Evolutionary conservation across 2,113 vertebrate genomes (phyloP).

Genomic region (Arenaria interpres): DNA sequence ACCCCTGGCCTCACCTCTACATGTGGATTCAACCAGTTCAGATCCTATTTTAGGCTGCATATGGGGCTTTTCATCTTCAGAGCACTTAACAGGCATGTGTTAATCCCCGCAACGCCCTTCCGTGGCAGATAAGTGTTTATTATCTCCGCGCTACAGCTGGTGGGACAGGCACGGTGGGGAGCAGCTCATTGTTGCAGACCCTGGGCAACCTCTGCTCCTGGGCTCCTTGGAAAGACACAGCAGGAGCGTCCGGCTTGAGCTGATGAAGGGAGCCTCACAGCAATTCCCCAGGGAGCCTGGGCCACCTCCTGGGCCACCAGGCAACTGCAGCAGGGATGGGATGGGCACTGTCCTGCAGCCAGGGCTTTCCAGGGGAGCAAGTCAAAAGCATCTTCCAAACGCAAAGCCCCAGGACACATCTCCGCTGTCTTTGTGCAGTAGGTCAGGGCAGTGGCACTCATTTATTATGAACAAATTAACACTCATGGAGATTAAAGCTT

Average conservation of each 20-base stretch:
- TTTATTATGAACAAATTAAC: constrained; percentile 39
- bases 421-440: background rate
- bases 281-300: background rate
- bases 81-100: constrained; percentile 25
- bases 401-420: background rate
- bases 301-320: background rate
- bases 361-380: background rate
- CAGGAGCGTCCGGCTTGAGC: rapidly evolving
- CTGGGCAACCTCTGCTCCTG: background rate
- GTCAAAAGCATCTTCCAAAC: background rate
- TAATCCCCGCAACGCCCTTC: constrained; percentile 26
- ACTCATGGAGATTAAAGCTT: background rate
- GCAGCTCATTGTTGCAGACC: background rate
- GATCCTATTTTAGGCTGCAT: constrained; percentile 43
- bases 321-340: background rate
- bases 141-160: constrained; percentile 34
- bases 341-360: background rate
- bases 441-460: rapidly evolving
- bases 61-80: constrained; percentile 41
- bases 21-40: constrained; percentile 50
- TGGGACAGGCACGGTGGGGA: background rate
- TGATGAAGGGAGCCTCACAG: background rate
- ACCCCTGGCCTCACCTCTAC: constrained; percentile 11
- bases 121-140: constrained; percentile 38
- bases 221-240: background rate